phyloP scores from a whole-genome alignment of 2,888 invertebrate genomes.

The Chrysolina haemoptera region DNA sequence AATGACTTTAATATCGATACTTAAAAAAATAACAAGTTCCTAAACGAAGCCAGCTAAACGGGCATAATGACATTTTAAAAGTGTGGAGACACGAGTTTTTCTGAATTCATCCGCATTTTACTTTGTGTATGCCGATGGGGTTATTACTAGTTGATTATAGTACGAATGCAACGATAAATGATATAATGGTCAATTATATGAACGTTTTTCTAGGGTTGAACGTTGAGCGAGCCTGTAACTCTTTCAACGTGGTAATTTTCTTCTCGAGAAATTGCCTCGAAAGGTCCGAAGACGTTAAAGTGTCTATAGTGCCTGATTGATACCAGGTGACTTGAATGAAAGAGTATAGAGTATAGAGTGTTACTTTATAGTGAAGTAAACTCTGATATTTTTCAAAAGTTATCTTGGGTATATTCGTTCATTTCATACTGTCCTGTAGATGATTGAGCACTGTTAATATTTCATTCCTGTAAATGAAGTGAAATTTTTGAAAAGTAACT shows the following conservation, averaged over 20 bases:
- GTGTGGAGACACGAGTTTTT: slow-evolving; percentile 56
- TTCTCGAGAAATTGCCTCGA: slow-evolving; percentile 25
- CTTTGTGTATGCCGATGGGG: slow-evolving; percentile 46
- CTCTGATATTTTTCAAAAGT: too few relatives aligned
- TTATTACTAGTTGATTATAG: slow-evolving; percentile 56
- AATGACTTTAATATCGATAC: slow-evolving; percentile 50
- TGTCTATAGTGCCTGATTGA: slow-evolving; percentile 9
- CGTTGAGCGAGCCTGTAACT: slow-evolving; percentile 23
- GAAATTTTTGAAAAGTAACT: too few relatives aligned
- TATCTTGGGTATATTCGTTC: too few relatives aligned
- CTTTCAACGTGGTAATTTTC: slow-evolving; percentile 29
- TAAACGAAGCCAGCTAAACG: slow-evolving; percentile 53
- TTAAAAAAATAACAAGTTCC: slow-evolving; percentile 54
- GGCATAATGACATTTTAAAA: slow-evolving; percentile 62
- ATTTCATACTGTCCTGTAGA: too few relatives aligned
- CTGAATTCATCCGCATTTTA: slow-evolving; percentile 39
- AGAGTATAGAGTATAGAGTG: not conserved
- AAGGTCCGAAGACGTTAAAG: slow-evolving; percentile 4
- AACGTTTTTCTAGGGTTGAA: slow-evolving; percentile 23
- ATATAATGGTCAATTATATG: slow-evolving; percentile 51
- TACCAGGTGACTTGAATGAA: slow-evolving; percentile 1
- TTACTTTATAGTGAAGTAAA: too few relatives aligned
- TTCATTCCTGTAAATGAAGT: too few relatives aligned
- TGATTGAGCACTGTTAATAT: too few relatives aligned
- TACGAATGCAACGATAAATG: slow-evolving; percentile 52